Evolutionary conservation across 1,140 invertebrate species (phyloP).

Genomic region (Caerostris darwini): DNA sequence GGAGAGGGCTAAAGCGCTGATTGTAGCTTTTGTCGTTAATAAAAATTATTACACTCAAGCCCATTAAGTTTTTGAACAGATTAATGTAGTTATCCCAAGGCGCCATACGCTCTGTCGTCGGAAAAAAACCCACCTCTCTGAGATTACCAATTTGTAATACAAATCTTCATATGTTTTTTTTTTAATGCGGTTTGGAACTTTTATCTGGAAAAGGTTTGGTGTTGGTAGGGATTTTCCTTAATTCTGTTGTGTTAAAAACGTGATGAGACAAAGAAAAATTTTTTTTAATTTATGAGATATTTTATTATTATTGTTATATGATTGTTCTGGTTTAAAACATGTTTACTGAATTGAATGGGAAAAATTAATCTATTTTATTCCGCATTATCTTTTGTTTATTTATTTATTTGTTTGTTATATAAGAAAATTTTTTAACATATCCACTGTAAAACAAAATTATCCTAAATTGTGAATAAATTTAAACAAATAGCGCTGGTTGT

Average conservation of each 20-base stretch:
- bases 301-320: too few relatives aligned
- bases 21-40: constrained; percentile 75
- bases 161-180: neutral
- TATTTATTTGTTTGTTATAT: too few relatives aligned
- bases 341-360: too few relatives aligned
- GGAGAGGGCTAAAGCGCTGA: constrained; percentile 60
- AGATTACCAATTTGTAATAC: neutral
- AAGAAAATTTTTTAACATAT: too few relatives aligned
- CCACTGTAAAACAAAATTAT: too few relatives aligned
- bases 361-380: too few relatives aligned
- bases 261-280: neutral
- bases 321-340: too few relatives aligned
- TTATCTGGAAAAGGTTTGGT: neutral
- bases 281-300: neutral
- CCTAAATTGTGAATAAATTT: too few relatives aligned
- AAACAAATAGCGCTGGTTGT: too few relatives aligned
- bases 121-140: neutral
- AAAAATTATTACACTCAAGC: constrained; percentile 73
- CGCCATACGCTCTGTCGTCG: constrained; percentile 2
- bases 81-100: constrained; percentile 69
- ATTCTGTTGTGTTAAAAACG: neutral
- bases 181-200: neutral
- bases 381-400: too few relatives aligned
- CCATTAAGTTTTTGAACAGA: constrained; percentile 77
- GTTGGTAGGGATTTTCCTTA: neutral